These are phyloP conservation scores for Diadophis punctatus DNA, from an alignment of 2,113 vertebrate genomes.

Conservation along the genomic window DNA sequence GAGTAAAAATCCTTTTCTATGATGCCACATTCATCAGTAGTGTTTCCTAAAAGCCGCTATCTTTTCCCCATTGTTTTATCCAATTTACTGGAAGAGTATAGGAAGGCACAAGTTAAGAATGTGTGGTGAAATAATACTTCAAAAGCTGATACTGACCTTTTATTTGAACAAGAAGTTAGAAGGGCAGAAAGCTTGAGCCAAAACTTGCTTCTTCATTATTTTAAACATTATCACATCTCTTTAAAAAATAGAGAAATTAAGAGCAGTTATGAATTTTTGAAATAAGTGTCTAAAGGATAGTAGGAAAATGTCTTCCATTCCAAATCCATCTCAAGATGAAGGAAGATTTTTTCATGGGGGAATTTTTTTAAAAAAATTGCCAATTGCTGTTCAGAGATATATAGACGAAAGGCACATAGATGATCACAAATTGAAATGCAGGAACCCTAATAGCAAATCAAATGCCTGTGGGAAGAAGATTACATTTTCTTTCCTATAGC, in stretches of 20 bases:
- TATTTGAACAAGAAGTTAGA: not conserved
- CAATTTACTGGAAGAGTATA: not conserved
- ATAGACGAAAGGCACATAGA: not conserved
- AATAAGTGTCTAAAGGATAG: not conserved
- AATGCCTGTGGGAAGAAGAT: not conserved
- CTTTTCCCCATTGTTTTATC: not conserved
- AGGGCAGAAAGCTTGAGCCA: too few relatives aligned
- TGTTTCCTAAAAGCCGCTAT: not conserved
- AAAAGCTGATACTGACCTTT: not conserved
- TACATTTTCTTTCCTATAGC: conserved; percentile 25
- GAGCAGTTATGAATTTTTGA: not conserved
- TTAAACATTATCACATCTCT: not conserved
- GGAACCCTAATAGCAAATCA: not conserved
- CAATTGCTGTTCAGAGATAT: not conserved
- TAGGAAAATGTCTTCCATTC: not conserved
- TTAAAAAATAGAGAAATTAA: not conserved
- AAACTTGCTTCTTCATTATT: not conserved
- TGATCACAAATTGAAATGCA: not conserved
- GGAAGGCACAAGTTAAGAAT: not conserved
- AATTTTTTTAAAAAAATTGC: not conserved
- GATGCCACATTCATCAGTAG: not conserved
- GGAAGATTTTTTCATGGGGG: not conserved
- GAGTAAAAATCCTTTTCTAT: not conserved
- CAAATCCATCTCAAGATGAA: not conserved
- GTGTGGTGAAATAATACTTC: not conserved